Base-by-base conservation (phyloP, 2,113 vertebrate species). In the Stegastes partitus region DNA sequence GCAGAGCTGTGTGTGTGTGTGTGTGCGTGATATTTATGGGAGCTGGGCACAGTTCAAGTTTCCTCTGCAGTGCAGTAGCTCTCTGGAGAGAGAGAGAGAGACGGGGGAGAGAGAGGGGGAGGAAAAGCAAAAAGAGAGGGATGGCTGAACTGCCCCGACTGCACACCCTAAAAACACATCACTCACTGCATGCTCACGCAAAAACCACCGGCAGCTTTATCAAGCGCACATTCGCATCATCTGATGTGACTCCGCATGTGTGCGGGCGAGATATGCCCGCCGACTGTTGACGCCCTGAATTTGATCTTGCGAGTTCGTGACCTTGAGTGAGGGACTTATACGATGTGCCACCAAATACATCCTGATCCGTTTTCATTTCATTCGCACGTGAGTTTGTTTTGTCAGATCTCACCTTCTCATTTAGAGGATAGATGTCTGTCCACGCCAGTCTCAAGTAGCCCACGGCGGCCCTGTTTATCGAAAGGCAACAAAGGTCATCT, bases 41-140 rank as follows among this genome's bases (percentile, higher is more conserved):
- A 83, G 66, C 83, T 79, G 72, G 85, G 80, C 79, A 85, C 77
- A 79, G 85, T 89, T 90, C 86, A 88, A 81, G 80, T 89, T 88
- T 90, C 77, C 72, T 85, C 90, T 71, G 87, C 87, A 90, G 83
- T 92, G 90, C 85, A 70, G 90, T 61, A 84, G 80, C 81, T 89
- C 77, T 49, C 68, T 11, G 16, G 74, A 54, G 75, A 50, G 42
- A 57, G 21, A 4, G 47, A 9, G 39, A 53, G 45, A 73, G 49
- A 65, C 47, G 34, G 39, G 50, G 28, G 18, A 15, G 34, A 39
- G 66, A 26, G 1, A 18, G 59, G 71, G 47, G 28, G 54, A 67
- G 47, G 23, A 25, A n/a, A 14, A 31, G 21, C 22, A 47, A 26
- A 51, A 25, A 54, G 19, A 16, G 18, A 25, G 45, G 65, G 39